Conservation (phyloP, 2,113 vertebrate species). For the Rutilus rutilus region DNA sequence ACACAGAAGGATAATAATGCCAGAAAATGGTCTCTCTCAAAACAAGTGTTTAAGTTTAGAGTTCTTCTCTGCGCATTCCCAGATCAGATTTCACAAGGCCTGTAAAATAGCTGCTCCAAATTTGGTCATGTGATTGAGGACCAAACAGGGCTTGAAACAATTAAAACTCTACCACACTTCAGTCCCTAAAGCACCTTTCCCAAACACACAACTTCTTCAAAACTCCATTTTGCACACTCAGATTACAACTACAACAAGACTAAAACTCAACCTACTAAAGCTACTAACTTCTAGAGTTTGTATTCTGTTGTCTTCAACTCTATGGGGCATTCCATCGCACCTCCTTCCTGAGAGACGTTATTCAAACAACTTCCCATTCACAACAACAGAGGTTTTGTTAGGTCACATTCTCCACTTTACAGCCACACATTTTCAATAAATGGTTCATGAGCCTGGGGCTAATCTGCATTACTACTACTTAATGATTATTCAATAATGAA, state of each 20-base stretch:
- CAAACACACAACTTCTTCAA: neutral
- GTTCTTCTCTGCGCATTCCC: neutral
- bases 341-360: neutral
- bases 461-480: neutral
- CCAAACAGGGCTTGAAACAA: slow-evolving; percentile 5
- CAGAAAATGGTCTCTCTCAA: neutral
- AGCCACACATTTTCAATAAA: slow-evolving; percentile 9
- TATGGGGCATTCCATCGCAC: neutral
- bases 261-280: neutral
- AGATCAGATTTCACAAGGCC: slow-evolving; percentile 51
- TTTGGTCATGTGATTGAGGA: slow-evolving; percentile 14
- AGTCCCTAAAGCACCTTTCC: no score
- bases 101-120: slow-evolving; percentile 6
- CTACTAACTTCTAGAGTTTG: neutral
- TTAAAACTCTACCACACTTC: neutral
- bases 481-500: neutral
- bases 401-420: slow-evolving; percentile 14
- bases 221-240: neutral
- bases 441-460: neutral
- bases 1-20: neutral
- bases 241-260: neutral
- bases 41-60: neutral
- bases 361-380: slow-evolving; percentile 18
- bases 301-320: neutral
- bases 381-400: slow-evolving; percentile 9